Evolutionary conservation across 2,113 vertebrate genomes (phyloP).

Genomic region (Panthera uncia): DNA sequence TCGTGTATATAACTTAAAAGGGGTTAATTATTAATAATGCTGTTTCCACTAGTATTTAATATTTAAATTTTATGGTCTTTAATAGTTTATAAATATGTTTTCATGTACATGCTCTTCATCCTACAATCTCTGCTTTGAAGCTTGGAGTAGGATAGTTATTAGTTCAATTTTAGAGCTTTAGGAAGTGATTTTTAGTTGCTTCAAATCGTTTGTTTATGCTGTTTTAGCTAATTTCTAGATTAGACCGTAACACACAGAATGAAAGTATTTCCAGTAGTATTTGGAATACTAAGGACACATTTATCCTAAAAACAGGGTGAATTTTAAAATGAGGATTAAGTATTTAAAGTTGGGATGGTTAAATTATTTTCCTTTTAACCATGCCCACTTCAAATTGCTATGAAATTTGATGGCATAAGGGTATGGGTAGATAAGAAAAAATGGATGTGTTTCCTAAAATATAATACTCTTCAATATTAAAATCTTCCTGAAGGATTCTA

Average conservation of each 20-base stretch:
- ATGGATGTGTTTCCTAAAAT: neutral
- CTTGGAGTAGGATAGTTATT: neutral
- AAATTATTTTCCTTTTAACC: constrained; percentile 10
- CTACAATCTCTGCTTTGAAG: neutral
- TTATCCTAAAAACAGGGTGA: neutral
- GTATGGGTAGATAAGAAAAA: neutral
- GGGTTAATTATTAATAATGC: neutral
- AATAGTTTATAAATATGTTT: constrained; percentile 40
- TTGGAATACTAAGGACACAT: neutral
- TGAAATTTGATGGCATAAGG: neutral
- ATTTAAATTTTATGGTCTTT: neutral
- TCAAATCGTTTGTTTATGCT: constrained; percentile 42
- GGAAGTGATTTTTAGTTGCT: neutral
- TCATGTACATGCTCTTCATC: neutral
- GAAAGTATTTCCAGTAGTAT: constrained; percentile 25
- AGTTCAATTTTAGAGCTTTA: constrained; percentile 1
- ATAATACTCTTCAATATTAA: constrained; percentile 3
- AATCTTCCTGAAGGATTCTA: constrained; percentile 88
- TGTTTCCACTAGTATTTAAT: neutral
- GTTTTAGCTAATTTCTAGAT: neutral
- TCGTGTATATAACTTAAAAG: neutral
- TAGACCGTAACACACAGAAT: neutral
- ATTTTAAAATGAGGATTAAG: neutral
- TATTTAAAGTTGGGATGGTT: constrained; percentile 19
- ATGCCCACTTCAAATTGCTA: neutral